Evolutionary conservation across 2,888 invertebrate species (phyloP).

Genomic region (Hyposoter dolosus): DNA sequence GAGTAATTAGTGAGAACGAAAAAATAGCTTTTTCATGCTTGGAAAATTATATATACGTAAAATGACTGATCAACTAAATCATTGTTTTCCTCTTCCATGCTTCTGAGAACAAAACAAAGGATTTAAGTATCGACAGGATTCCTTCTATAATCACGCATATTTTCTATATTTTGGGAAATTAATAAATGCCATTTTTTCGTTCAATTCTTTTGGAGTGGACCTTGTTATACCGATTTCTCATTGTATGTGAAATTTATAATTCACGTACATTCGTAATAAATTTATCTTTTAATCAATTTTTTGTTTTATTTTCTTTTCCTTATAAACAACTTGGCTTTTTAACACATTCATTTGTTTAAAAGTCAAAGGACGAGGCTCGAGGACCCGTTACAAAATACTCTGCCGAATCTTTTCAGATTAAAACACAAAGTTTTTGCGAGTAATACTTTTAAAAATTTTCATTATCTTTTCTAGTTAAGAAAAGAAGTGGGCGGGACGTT

Average conservation of each 20-base stretch:
- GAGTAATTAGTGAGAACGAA: conserved; percentile 22
- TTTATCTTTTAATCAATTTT: conserved; percentile 51
- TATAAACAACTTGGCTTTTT: not conserved
- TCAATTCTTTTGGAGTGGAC: conserved; percentile 37
- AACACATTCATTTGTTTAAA: not conserved
- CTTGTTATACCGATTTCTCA: conserved; percentile 26
- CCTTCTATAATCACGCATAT: conserved; percentile 47
- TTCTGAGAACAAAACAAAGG: not conserved
- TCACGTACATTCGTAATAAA: conserved; percentile 62
- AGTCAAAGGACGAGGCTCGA: not conserved
- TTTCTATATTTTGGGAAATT: conserved; percentile 34
- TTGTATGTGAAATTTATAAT: conserved; percentile 65
- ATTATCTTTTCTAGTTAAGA: not conserved
- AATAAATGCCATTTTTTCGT: conserved; percentile 45
- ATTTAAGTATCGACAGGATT: conserved; percentile 5
- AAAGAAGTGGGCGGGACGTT: not conserved
- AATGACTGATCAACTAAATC: conserved; percentile 63
- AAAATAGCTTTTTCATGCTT: conserved; percentile 62
- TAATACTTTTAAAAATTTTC: conserved; percentile 4
- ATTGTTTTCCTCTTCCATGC: conserved; percentile 51
- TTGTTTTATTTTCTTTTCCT: not conserved
- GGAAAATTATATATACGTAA: conserved; percentile 33
- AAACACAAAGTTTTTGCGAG: not conserved
- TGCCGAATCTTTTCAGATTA: not conserved
- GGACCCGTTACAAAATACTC: not conserved